phyloP scores from a whole-genome alignment of 2,797 vertebrate species.

The Uromys caudimaculatus region DNA sequence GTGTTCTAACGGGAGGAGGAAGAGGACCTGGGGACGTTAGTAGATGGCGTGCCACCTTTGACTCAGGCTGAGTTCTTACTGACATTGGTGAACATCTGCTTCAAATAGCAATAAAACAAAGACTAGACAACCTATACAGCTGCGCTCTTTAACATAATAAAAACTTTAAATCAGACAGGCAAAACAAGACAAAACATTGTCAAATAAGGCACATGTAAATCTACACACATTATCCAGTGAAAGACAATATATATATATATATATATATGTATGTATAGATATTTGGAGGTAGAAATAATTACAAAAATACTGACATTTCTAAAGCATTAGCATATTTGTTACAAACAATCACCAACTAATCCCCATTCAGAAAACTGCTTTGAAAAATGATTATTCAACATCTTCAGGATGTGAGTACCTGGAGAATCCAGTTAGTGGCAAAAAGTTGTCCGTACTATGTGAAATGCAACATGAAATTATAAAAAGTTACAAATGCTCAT shows the following conservation, averaged over 20 bases:
- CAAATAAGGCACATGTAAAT: conserved; percentile 91
- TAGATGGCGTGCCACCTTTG: conserved; percentile 78
- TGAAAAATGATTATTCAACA: conserved; percentile 85
- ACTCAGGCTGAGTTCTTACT: conserved; percentile 77
- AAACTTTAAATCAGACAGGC: conserved; percentile 83
- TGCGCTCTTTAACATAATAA: conserved; percentile 85
- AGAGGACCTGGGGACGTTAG: conserved; percentile 74
- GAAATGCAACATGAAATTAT: conserved; percentile 86
- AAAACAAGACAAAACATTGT: conserved; percentile 85
- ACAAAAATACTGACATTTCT: conserved; percentile 92
- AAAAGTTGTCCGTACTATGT: conserved; percentile 83
- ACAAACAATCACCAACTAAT: conserved; percentile 87
- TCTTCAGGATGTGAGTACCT: conserved; percentile 80
- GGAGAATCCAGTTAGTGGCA: conserved; percentile 83
- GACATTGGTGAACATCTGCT: conserved; percentile 83
- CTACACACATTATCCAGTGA: conserved; percentile 88
- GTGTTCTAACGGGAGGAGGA: conserved; percentile 42
- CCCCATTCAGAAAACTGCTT: conserved; percentile 85
- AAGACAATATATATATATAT: conserved; percentile 86
- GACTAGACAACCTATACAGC: conserved; percentile 73
- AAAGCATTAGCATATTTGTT: conserved; percentile 87
- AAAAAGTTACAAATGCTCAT: conserved; percentile 88
- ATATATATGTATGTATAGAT: conserved; percentile 82
- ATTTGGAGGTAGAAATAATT: conserved; percentile 91
- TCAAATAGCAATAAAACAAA: conserved; percentile 81